phyloP scores from a whole-genome alignment of 2,888 invertebrate genomes.

The Cryptocephalus moraei region DNA sequence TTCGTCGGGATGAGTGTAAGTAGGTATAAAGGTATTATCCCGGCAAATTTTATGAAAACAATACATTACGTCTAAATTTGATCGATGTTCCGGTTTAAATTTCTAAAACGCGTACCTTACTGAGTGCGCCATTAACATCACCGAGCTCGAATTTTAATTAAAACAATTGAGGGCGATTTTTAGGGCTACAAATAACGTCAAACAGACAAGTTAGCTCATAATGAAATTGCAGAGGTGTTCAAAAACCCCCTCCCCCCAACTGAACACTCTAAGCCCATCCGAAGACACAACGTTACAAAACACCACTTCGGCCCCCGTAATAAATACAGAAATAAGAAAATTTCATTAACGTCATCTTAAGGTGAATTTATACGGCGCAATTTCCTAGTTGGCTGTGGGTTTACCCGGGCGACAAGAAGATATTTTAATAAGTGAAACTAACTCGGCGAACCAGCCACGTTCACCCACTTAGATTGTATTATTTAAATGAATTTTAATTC shows the following conservation, averaged over 20 bases:
- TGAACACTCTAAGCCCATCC: constrained; percentile 7
- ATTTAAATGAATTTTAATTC: constrained; percentile 38
- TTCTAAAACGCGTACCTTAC: too few species aligned
- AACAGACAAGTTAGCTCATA: constrained; percentile 20
- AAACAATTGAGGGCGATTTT: constrained; percentile 14
- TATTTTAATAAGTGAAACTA: constrained; percentile 37
- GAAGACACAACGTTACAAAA: constrained; percentile 12
- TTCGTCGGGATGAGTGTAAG: too few species aligned
- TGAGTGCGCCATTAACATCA: too few species aligned
- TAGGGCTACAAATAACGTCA: constrained; percentile 25
- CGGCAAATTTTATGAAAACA: constrained; percentile 14
- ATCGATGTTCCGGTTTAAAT: too few species aligned
- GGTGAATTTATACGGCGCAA: constrained; percentile 46
- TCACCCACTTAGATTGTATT: constrained; percentile 26
- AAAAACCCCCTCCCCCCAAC: constrained; percentile 21
- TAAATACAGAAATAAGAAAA: constrained; percentile 43
- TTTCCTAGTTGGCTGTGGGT: constrained; percentile 35
- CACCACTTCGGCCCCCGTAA: constrained; percentile 31
- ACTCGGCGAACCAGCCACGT: constrained; percentile 10
- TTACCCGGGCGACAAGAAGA: constrained; percentile 32
- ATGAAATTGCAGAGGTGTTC: constrained; percentile 20
- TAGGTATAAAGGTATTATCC: too few species aligned
- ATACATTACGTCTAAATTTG: neutral
- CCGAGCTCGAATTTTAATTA: constrained; percentile 10
- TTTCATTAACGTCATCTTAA: constrained; percentile 49